A percentile compares a stretch with the other conserved stretches of the same genome.
Evolutionary conservation across 2,797 vertebrate genomes (phyloP).

Genomic region (Macroramphosus scolopax): DNA sequence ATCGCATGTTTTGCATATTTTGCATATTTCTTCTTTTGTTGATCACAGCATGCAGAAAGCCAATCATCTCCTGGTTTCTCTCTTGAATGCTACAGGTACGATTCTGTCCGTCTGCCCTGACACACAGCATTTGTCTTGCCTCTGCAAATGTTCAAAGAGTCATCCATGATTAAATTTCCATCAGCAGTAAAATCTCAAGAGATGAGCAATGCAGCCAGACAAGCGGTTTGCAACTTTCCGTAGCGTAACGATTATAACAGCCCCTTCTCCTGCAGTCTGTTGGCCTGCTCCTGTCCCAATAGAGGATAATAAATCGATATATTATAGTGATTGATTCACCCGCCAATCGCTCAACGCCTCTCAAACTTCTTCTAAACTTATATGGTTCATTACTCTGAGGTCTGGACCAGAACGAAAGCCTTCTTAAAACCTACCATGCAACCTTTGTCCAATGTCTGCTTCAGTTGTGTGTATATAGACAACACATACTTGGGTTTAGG

Average conservation of each 20-base stretch:
- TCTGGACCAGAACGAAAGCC: too few relatives aligned
- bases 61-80: too few relatives aligned
- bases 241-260: slow-evolving; percentile 16
- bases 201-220: slow-evolving; percentile 9
- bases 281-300: slow-evolving; percentile 12
- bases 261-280: slow-evolving; percentile 3
- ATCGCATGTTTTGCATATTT: too few relatives aligned
- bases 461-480: slow-evolving; percentile 26
- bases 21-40: too few relatives aligned
- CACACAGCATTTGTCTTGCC: too few relatives aligned
- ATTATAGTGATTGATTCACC: slow-evolving; percentile 22
- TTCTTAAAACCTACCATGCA: too few relatives aligned
- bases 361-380: too few relatives aligned
- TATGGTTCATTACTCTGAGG: slow-evolving; percentile 1
- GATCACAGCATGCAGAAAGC: too few relatives aligned
- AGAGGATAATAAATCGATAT: slow-evolving; percentile 29
- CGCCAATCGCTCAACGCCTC: slow-evolving; percentile 1
- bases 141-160: slow-evolving; percentile 4
- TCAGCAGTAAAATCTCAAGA: background rate
- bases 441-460: too few relatives aligned
- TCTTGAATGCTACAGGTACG: too few relatives aligned
- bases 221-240: slow-evolving; percentile 17
- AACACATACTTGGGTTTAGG: slow-evolving; percentile 36
- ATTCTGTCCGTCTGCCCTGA: too few relatives aligned
- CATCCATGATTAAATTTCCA: slow-evolving; percentile 40